Evolutionary conservation across 2,113 vertebrate genomes (phyloP).

Genomic region (Pygoscelis antarcticus): DNA sequence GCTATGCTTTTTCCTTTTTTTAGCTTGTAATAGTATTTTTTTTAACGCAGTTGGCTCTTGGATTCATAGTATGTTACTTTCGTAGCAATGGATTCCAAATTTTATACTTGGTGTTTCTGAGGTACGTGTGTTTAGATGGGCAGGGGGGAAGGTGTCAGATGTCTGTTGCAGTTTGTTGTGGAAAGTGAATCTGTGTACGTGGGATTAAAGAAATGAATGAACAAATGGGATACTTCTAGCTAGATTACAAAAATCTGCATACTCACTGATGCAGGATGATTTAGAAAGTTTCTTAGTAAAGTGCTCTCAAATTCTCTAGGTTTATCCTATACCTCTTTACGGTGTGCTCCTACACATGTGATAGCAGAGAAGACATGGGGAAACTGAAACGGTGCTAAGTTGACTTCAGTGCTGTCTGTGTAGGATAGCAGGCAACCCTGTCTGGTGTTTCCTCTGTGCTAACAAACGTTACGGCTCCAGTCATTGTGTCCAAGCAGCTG

Average conservation of each 20-base stretch:
- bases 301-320: background rate
- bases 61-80: background rate
- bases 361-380: fast-evolving
- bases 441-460: background rate
- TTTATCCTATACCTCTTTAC: background rate
- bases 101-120: background rate
- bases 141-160: fast-evolving
- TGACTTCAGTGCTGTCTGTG: background rate
- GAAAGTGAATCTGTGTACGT: background rate
- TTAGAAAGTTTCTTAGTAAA: background rate
- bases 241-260: background rate
- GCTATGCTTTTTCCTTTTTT: background rate
- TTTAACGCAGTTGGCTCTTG: fast-evolving
- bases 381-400: fast-evolving
- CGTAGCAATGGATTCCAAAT: fast-evolving
- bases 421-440: fast-evolving
- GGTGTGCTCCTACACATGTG: fast-evolving
- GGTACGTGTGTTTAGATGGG: background rate
- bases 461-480: background rate
- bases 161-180: background rate
- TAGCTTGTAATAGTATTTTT: no score
- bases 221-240: background rate
- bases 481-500: background rate
- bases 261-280: background rate
- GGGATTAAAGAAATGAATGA: background rate